Percentiles rank a stretch among this genome's conserved stretches.
Evolutionary conservation across 1,140 invertebrate genomes (phyloP).

Genomic region (Drosophila paulistorum): DNA sequence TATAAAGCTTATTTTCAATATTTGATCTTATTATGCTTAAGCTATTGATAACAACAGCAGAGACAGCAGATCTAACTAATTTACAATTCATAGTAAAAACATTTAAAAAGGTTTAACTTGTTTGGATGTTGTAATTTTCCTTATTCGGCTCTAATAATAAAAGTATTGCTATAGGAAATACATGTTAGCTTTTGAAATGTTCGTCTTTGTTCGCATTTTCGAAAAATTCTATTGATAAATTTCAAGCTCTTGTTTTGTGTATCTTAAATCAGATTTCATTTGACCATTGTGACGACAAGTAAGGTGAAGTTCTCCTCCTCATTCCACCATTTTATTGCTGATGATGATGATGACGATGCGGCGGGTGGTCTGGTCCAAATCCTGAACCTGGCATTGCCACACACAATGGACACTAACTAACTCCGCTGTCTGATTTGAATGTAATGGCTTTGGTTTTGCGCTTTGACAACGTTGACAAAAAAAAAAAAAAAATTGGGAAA

Average conservation of each 20-base stretch:
- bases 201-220: background rate
- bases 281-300: background rate
- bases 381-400: conserved; percentile 26
- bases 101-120: no score
- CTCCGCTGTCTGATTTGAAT: conserved; percentile 75
- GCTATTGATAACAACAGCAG: no score
- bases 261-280: conserved; percentile 1
- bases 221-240: background rate
- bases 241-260: background rate
- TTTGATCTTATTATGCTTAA: no score
- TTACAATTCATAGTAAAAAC: no score
- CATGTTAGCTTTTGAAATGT: background rate
- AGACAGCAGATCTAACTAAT: no score
- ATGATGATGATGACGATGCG: background rate
- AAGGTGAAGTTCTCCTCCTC: background rate
- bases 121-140: no score
- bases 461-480: conserved; percentile 20
- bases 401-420: conserved; percentile 78
- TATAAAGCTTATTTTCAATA: no score
- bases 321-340: background rate
- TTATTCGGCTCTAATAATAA: no score
- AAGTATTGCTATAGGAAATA: no score
- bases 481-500: conserved; percentile 16
- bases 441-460: conserved; percentile 60
- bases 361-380: background rate